Evolutionary conservation across 2,113 vertebrate species (phyloP).

Genomic region (Ochotona curzoniae): DNA sequence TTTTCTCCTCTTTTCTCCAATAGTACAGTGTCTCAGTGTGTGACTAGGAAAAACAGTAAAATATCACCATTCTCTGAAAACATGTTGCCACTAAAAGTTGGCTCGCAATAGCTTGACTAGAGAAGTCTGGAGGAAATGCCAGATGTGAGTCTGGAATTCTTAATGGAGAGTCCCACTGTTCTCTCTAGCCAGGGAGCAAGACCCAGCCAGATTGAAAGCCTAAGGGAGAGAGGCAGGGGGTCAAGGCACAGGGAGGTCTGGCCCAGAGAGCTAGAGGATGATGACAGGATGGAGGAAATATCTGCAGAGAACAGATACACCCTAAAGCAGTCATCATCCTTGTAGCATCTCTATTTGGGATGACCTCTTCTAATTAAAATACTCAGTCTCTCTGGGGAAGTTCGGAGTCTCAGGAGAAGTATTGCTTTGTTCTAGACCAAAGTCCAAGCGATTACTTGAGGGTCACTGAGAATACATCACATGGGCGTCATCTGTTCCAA

Average conservation of each 20-base stretch:
- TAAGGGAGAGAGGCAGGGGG: conserved; percentile 31
- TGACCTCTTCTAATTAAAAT: conserved; percentile 31
- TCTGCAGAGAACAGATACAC: conserved; percentile 46
- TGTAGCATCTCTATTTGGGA: conserved; percentile 49
- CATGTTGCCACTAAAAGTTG: conserved; percentile 39
- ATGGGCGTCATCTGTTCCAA: conserved; percentile 17
- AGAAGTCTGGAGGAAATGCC: conserved; percentile 45
- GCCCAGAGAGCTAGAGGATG: conserved; percentile 35
- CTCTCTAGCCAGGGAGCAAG: conserved; percentile 27
- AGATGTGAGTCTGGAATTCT: conserved; percentile 54
- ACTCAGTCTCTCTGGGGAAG: neutral
- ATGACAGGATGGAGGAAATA: conserved; percentile 63
- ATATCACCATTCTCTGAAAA: neutral
- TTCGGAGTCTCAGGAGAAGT: conserved; percentile 13
- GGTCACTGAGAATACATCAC: conserved; percentile 62
- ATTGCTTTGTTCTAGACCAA: conserved; percentile 61
- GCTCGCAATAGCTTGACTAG: conserved; percentile 22
- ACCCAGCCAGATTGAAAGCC: conserved; percentile 58
- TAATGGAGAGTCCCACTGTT: conserved; percentile 43
- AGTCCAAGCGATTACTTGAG: conserved; percentile 41
- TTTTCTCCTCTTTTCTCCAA: neutral
- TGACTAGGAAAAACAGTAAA: neutral
- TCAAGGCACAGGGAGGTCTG: conserved; percentile 64
- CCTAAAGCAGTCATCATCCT: conserved; percentile 56
- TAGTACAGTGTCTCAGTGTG: neutral